Evolutionary conservation across 2,113 vertebrate species (phyloP).

Genomic region (Seriola rivoliana): DNA sequence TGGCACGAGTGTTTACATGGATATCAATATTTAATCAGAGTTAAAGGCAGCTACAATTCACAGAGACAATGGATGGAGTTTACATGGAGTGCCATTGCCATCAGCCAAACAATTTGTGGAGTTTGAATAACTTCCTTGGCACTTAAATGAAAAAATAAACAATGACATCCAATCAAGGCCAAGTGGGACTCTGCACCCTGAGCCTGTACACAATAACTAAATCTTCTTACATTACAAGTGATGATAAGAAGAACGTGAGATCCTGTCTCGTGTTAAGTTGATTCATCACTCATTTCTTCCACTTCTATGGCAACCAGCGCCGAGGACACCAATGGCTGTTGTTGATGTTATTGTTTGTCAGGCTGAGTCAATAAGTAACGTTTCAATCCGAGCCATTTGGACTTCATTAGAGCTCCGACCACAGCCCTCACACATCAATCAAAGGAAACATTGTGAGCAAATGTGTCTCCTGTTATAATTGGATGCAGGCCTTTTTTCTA

Average conservation of each 20-base stretch:
- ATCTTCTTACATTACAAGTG: conserved; percentile 53
- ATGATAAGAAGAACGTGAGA: conserved; percentile 60
- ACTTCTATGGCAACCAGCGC: conserved; percentile 32
- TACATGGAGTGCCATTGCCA: conserved; percentile 53
- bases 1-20: conserved; percentile 77
- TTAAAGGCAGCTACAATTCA: conserved; percentile 73
- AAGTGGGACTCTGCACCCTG: conserved; percentile 47
- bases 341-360: conserved; percentile 77
- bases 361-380: conserved; percentile 75
- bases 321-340: conserved; percentile 59
- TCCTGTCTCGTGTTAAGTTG: conserved; percentile 36
- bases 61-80: conserved; percentile 67
- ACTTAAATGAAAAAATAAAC: conserved; percentile 74
- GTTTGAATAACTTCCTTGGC: conserved; percentile 57
- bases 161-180: conserved; percentile 63
- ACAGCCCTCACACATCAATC: conserved; percentile 76
- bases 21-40: conserved; percentile 82
- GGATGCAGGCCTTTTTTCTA: conserved; percentile 70
- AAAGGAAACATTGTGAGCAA: conserved; percentile 74
- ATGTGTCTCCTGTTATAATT: conserved; percentile 78
- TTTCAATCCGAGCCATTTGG: conserved; percentile 79
- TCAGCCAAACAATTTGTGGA: conserved; percentile 64
- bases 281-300: conserved; percentile 57
- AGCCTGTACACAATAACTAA: conserved; percentile 30
- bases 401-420: conserved; percentile 70